These are phyloP conservation scores for Tetragnatha versicolor DNA, from an alignment of 1,140 invertebrate species.

Conservation along the genomic window DNA sequence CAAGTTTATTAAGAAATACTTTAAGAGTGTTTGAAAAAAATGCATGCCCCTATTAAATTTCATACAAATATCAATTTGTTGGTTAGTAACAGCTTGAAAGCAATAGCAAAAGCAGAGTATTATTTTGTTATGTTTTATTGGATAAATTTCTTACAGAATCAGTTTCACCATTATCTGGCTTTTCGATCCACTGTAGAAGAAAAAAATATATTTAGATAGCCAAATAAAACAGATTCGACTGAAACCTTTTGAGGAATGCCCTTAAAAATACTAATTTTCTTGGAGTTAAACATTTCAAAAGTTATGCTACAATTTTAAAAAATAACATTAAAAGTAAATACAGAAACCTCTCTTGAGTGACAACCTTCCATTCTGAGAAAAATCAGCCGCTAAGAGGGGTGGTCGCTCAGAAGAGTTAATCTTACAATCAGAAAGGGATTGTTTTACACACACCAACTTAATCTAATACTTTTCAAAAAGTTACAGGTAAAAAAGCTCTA, in stretches of 20 bases:
- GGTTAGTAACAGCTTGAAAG: constrained; percentile 25
- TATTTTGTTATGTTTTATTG: constrained; percentile 36
- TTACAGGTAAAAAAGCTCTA: no score
- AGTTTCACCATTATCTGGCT: constrained; percentile 48
- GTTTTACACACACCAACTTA: no score
- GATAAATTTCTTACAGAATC: constrained; percentile 53
- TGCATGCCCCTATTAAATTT: not conserved
- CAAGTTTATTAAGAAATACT: no score
- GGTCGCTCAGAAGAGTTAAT: no score
- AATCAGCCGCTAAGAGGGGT: no score
- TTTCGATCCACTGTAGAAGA: constrained; percentile 54
- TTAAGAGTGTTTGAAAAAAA: not conserved
- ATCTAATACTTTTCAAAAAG: no score
- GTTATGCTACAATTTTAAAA: not conserved
- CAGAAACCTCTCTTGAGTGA: no score
- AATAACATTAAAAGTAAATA: not conserved
- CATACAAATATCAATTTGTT: not conserved
- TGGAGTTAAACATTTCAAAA: not conserved
- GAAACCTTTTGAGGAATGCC: constrained; percentile 98
- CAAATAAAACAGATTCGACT: constrained; percentile 76
- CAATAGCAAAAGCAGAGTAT: constrained; percentile 37
- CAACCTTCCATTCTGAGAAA: no score
- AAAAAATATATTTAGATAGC: constrained; percentile 40
- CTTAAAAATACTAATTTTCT: no score
- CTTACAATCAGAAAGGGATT: no score